Evolutionary conservation across 2,888 invertebrate genomes (phyloP), one percentile per base, ranked within the genome.

Genomic region (Watsonalla cultraria): DNA sequence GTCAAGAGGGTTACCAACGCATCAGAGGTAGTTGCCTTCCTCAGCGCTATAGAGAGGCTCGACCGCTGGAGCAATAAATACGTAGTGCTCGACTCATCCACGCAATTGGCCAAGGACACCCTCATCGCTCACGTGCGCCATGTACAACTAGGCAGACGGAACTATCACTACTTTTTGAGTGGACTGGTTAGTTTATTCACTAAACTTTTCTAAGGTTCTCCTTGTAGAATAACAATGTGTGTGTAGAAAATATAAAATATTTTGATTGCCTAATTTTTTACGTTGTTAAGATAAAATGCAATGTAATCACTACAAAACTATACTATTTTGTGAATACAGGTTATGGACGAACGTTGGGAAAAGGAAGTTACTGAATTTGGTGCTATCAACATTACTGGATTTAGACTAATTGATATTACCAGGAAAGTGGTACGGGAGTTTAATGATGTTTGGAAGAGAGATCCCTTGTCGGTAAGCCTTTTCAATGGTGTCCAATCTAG

Each of bases 361-460:
- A 95, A 94, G 70, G 96, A 96, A 85, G 94, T 97, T 66, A 94
- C 95, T 66, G 98, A 98, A 91, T 98, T 95, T 79, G 98, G 98
- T 24, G 98, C 98, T 63, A 96, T 99, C 74, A 99, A 99, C 92
- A 96, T 99, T 71, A 99, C 99, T 33, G 99, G 99, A 54, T 99
- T 99, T 88, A 94, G 97, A 70, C 94, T 99, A 67, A 93, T 99
- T 56, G 97, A 98, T 86, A 92, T 93, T 61, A 93, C 94, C 52
- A 93, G 95, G 65, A 94, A 94, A 71, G 92, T 94, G 66, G 96
- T 97, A 52, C 94, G 94, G 75, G 95, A 96, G 61, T 97, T 98
- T 84, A 91, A 97, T 63, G 94, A 94, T 62, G 93, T 93, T 56
- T 98, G 97, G 97, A 94, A 94, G 46, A 92, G 95, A 61, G 94